These are phyloP conservation scores for Scaptomyza parva DNA, from an alignment of 2,888 invertebrate species.

Conservation along the genomic window DNA sequence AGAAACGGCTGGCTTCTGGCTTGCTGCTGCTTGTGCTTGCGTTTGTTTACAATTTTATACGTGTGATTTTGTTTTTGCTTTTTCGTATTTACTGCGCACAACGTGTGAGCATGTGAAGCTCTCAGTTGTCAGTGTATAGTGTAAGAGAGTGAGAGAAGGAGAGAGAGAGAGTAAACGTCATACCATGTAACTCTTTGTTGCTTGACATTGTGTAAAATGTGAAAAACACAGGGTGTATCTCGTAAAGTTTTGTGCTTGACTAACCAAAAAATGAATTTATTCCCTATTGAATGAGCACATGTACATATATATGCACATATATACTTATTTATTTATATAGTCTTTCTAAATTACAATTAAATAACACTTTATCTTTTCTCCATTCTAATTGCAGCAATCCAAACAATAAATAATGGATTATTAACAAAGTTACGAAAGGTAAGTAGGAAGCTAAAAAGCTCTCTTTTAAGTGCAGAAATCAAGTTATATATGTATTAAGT, in stretches of 20 bases:
- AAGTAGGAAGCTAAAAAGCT: conserved; percentile 23
- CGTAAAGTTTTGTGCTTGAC: conserved; percentile 12
- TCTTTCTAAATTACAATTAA: conserved; percentile 40
- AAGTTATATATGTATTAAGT: not conserved
- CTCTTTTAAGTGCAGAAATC: not conserved
- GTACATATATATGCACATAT: conserved; percentile 25
- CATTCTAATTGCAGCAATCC: conserved; percentile 65
- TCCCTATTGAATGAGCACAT: conserved; percentile 32
- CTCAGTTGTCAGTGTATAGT: conserved; percentile 7
- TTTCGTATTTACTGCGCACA: conserved; percentile 69
- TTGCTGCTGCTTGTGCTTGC: conserved; percentile 15
- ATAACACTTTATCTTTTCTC: conserved; percentile 30
- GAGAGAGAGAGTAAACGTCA: conserved; percentile 19
- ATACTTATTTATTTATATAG: conserved; percentile 13
- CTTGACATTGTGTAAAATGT: conserved; percentile 34
- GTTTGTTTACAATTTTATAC: conserved; percentile 71
- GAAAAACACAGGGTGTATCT: conserved; percentile 59
- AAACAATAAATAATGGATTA: conserved; percentile 68
- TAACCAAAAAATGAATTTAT: conserved; percentile 25
- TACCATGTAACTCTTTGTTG: conserved; percentile 60
- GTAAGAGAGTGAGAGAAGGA: conserved; percentile 9
- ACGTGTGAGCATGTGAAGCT: conserved; percentile 62
- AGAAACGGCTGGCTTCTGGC: conserved; percentile 43
- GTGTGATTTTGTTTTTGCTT: conserved; percentile 50
- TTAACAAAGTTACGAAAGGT: conserved; percentile 68